These are phyloP conservation scores for Cyprinodon variegatus DNA, from an alignment of 2,113 vertebrate genomes.

Conservation along the genomic window DNA sequence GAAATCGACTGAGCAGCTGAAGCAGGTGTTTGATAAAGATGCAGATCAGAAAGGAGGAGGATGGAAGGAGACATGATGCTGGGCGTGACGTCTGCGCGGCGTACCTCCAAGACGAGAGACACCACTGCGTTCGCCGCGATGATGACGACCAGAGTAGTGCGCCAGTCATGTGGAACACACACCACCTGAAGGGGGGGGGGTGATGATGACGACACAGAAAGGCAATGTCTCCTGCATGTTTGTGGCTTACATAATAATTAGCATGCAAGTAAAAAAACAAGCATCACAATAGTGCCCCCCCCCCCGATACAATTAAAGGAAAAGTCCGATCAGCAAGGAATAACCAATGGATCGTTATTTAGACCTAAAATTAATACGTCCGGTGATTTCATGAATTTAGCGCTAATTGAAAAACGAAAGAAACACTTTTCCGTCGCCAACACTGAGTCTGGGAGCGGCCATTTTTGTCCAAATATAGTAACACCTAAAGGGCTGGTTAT, in stretches of 20 bases:
- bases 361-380: no score
- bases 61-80: slow-evolving; percentile 9
- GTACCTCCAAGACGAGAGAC: slow-evolving; percentile 90
- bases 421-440: no score
- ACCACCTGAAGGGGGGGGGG: slow-evolving; percentile 82
- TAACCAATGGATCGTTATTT: no score
- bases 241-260: no score
- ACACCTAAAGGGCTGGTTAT: no score
- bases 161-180: slow-evolving; percentile 91
- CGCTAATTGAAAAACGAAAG: no score
- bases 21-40: not conserved
- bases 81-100: slow-evolving; percentile 27
- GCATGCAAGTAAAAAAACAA: not conserved
- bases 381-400: no score
- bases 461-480: no score
- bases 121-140: slow-evolving; percentile 83
- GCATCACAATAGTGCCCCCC: not conserved
- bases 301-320: not conserved
- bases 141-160: slow-evolving; percentile 85
- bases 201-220: not conserved
- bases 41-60: not conserved
- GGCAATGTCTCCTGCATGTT: not conserved
- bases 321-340: no score
- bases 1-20: not conserved
- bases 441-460: no score